Base-by-base conservation (phyloP, 1,140 invertebrate species). In the Microvelia longipes region DNA sequence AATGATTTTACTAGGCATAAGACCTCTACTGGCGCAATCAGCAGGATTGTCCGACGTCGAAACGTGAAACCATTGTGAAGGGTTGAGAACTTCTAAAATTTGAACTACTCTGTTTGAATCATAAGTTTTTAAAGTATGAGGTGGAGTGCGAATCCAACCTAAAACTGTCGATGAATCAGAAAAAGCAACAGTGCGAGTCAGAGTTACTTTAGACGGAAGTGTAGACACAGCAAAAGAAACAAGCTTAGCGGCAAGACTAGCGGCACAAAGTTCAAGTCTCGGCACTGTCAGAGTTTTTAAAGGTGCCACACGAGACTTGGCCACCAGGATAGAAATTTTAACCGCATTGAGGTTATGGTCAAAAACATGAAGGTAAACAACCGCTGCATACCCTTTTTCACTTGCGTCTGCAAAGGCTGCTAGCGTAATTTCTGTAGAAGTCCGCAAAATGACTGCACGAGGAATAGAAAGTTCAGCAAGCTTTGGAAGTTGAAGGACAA, bases 21-120 rank as follows among this genome's bases (percentile, higher is more conserved):
- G 29, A 13, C 81, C 80, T 27, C 81, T 68, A 0, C 80, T 81
- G 66, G 79, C 69, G 25, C 79, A 71, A 74, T 82, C 81, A 0
- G 79, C 79, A 0, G 80, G 80, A 70, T 82, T 82, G 14, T 73
- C 61, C 1, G 73, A 67, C 0, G 74, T 74, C 19, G 72, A 29
- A 0, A 79, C 76, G 66, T 80, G 78, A 27, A 62, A 24, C 83
- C 81, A 84, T 27, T 78, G 67, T 11, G 67, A 63, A 1, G 60
- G 27, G 1, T 61, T 25, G 24, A 71, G 72, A 1, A 75, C 24
- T 28, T 75, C 71, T 50, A 76, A 75, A 66, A 82, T 79, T 72
- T 77, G 66, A 30, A 70, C 68, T 0, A 80, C 77, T 65, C 79
- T 67, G 72, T 83, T 79, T 0, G 29, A 67, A 5, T 15, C 28